Base-by-base conservation (phyloP, 2,888 invertebrate species). In the Drosophila sordidapex region DNA sequence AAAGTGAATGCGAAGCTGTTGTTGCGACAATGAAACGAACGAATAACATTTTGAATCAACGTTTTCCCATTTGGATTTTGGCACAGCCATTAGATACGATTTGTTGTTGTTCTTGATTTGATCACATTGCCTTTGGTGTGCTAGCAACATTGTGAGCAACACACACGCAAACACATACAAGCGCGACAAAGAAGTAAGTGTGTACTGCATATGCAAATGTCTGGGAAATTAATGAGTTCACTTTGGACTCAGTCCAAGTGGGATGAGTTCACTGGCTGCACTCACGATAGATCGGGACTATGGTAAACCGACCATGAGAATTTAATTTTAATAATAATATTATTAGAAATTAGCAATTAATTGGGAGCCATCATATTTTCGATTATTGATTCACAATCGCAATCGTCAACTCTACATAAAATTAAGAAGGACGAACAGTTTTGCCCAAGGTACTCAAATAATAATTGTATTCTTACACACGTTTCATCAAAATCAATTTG, bases 41-140 rank as follows among this genome's bases (percentile, higher is more conserved):
- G 67, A 74, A 79, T 74, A 70, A 74, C 63, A 74, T 56, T 74
- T 70, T 15, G 60, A 54, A 57, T 67, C 62, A 66, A 57, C 72
- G 56, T 73, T 67, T 64, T 51, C 35, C 53, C 65, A 54, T 59
- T 46, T 13, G 67, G 13, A 5, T 60, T 53, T 52, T 69, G 73
- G 49, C 63, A 61, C 46, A 58, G 53, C 53, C 36, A 58, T 74
- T 74, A 66, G 68, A 73, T 67, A 58, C 57, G 33, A 72, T 56
- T 53, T 25, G 38, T 53, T 40, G 33, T 27, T 36, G 52, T 43
- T 56, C 18, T 27, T 29, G 57, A 70, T 58, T 35, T 52, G 31
- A 56, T 54, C 40, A 49, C 43, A 57, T 29, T 43, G 38, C 48
- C 15, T 46, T 48, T 67, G 68, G 51, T 70, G 60, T 56, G 33